A percentile compares a stretch with the other conserved stretches of the same genome.
Conservation (phyloP, 1,140 invertebrate species). For the Drosophila cardini region DNA sequence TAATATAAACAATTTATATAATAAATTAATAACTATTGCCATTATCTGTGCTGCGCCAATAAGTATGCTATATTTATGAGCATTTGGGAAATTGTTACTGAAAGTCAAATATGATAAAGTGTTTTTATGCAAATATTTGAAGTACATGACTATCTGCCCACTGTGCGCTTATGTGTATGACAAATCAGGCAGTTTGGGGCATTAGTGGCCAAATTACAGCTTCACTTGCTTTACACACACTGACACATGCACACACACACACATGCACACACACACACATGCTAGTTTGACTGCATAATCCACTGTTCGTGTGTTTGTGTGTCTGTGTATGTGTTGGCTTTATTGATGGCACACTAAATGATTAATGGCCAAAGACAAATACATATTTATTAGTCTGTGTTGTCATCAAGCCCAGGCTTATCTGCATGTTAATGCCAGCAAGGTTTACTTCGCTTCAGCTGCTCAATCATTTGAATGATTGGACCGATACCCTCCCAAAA, state of each 20-base stretch:
- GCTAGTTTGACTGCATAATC: conserved; percentile 61
- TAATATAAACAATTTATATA: no score
- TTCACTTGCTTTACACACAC: conserved; percentile 12
- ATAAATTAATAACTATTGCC: no score
- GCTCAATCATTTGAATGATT: conserved; percentile 35
- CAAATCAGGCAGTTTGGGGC: conserved; percentile 17
- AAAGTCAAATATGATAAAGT: background rate
- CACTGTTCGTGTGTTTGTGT: conserved; percentile 26
- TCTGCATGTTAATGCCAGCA: conserved; percentile 33
- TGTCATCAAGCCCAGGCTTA: conserved; percentile 39
- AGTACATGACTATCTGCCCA: background rate
- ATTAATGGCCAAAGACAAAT: conserved; percentile 40
- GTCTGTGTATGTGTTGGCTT: conserved; percentile 20
- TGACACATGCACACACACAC: no score
- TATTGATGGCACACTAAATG: conserved; percentile 51
- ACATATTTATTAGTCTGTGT: conserved; percentile 31
- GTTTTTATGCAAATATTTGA: conserved; percentile 6
- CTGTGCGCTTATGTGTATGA: conserved; percentile 11
- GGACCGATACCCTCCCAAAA: background rate
- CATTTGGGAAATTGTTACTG: background rate
- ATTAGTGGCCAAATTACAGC: conserved; percentile 23
- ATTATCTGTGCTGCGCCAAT: background rate
- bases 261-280: no score
- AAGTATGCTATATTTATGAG: conserved; percentile 1
- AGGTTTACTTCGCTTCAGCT: conserved; percentile 9